Percentiles rank a stretch among this genome's conserved stretches.
Evolutionary conservation across 1,140 invertebrate species (phyloP).

Genomic region (Habropoda laboriosa): DNA sequence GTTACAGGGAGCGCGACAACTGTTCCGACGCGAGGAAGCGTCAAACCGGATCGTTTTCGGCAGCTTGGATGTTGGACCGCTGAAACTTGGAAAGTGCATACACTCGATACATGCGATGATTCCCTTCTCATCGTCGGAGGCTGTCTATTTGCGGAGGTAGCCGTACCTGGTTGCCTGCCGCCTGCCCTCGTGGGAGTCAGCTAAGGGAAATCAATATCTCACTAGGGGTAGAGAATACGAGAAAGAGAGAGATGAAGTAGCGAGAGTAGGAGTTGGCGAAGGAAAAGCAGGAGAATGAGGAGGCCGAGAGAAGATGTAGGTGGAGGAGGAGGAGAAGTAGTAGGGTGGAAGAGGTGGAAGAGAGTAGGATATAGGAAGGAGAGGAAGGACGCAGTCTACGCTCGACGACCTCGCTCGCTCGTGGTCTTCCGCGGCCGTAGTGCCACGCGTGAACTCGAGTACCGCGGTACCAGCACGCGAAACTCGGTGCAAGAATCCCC

Average conservation of each 20-base stretch:
- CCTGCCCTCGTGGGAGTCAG: slow-evolving; percentile 80
- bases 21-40: slow-evolving; percentile 15
- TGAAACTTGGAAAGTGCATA: slow-evolving; percentile 41
- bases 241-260: slow-evolving; percentile 58
- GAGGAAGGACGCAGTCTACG: slow-evolving; percentile 45
- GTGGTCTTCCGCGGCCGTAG: slow-evolving; percentile 55
- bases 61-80: neutral
- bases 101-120: slow-evolving; percentile 49
- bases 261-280: slow-evolving; percentile 56
- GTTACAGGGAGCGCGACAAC: slow-evolving; percentile 27
- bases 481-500: slow-evolving; percentile 38
- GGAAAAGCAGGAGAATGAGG: slow-evolving; percentile 36
- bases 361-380: slow-evolving; percentile 30
- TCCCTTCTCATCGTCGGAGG: slow-evolving; percentile 62
- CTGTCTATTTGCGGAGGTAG: slow-evolving; percentile 66
- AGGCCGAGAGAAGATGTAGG: slow-evolving; percentile 40
- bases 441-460: slow-evolving; percentile 62
- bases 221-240: slow-evolving; percentile 76
- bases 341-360: slow-evolving; percentile 20
- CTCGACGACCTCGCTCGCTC: slow-evolving; percentile 61
- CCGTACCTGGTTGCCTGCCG: slow-evolving; percentile 73
- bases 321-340: slow-evolving; percentile 45
- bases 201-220: slow-evolving; percentile 82
- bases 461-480: slow-evolving; percentile 53
- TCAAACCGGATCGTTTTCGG: slow-evolving; percentile 18